phyloP scores from a whole-genome alignment of 2,888 invertebrate species.

The Mesodorylaimus sp. region DNA sequence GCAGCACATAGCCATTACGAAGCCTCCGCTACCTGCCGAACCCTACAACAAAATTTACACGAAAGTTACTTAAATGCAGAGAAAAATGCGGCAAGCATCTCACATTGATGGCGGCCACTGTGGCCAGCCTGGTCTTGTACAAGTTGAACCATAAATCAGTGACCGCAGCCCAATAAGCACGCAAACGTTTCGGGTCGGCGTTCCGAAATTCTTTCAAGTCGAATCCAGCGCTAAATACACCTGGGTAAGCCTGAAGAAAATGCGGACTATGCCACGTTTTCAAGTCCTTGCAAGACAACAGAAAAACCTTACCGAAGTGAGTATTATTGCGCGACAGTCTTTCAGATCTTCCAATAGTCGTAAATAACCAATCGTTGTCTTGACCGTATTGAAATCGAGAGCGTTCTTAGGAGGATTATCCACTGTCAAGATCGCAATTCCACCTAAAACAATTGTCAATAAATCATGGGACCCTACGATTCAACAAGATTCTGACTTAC shows the following conservation, averaged over 20 bases:
- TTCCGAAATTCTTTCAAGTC: background rate
- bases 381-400: background rate
- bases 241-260: background rate
- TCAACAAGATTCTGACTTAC: too few relatives aligned
- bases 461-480: too few relatives aligned
- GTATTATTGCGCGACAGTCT: background rate
- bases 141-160: background rate
- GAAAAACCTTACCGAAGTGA: background rate
- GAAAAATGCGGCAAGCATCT: too few relatives aligned
- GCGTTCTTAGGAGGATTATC: background rate
- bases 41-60: too few relatives aligned
- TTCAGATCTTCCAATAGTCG: background rate
- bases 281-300: background rate
- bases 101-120: background rate
- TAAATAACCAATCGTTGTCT: background rate
- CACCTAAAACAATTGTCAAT: too few relatives aligned
- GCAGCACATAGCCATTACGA: too few relatives aligned
- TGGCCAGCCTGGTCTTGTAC: background rate
- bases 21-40: too few relatives aligned
- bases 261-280: background rate
- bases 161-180: background rate
- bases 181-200: background rate
- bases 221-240: background rate
- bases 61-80: too few relatives aligned
- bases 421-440: background rate